Evolutionary conservation across 1,140 invertebrate genomes (phyloP), one percentile per base, ranked within the genome.

Genomic region (Trichonephila clavipes): DNA sequence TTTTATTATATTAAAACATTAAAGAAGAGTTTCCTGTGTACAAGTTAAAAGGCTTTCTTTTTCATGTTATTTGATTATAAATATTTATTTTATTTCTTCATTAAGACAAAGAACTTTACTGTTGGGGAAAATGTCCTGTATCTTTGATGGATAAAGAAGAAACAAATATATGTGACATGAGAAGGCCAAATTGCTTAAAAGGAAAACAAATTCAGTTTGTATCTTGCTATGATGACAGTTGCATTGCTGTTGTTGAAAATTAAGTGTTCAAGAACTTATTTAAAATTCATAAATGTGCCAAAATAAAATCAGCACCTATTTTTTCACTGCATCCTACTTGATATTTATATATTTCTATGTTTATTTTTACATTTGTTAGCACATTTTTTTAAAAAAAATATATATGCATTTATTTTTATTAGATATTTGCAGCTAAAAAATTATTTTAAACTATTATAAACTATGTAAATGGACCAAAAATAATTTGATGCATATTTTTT

Each of bases 81-180:
- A 40, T 40, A 40, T 40, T 40, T 2, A 2, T 61, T n/a, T n/a
- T 61, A 16, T 69, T 21, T 4, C 69, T n/a, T 89, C 28, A 69
- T 72, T 12, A 34, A 90, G 88, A 90, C 61, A 81, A 90, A 72
- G 21, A 81, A 51, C 58, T 90, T 59, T 19, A 61, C 28, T 90
- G 88, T 81, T 90, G 88, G 69, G 88, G 88, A 61, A 90, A 62
- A 81, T 81, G 88, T 61, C 88, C 88, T 59, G 19, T 12, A 18
- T 62, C 44, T 81, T 82, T 90, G 16, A 62, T 24, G 10, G 28
- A 34, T 14, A 82, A 61, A 82, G 16, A 58, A 58, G 88, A 90
- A 77, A 18, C 62, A 21, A 1, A 21, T 62, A 10, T 28, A 72
- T 72, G 7, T 61, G 24, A 82, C 19, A 58, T 81, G 12, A 44